Percentiles rank a stretch among this genome's conserved stretches.
Conservation (phyloP, 2,888 invertebrate genomes). For the Drosophila subquinaria region DNA sequence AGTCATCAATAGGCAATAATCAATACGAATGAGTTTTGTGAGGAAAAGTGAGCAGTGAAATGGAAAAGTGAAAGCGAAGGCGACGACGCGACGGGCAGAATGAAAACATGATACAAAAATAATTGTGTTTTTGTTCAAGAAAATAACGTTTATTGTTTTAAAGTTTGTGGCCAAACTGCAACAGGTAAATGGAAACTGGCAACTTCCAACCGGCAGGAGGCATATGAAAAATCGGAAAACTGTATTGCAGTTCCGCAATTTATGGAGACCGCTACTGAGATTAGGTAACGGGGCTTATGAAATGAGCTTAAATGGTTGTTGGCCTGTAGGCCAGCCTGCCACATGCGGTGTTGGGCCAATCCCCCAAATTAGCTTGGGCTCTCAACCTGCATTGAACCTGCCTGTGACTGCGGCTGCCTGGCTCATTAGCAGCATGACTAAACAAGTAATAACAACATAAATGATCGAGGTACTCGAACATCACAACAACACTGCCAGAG, state of each 20-base stretch:
- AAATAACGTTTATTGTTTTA: slow-evolving; percentile 62
- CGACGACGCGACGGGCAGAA: slow-evolving; percentile 44
- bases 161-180: slow-evolving; percentile 39
- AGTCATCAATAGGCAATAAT: slow-evolving; percentile 71
- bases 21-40: slow-evolving; percentile 61
- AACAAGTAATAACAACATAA: slow-evolving; percentile 63
- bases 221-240: slow-evolving; percentile 53
- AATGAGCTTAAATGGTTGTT: slow-evolving; percentile 39
- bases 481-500: slow-evolving; percentile 31
- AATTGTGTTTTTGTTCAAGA: slow-evolving; percentile 30
- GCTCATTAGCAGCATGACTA: slow-evolving; percentile 72
- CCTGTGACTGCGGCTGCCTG: slow-evolving; percentile 40
- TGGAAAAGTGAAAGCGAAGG: slow-evolving; percentile 75
- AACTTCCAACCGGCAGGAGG: slow-evolving; percentile 5
- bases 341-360: slow-evolving; percentile 54
- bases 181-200: background rate
- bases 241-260: slow-evolving; percentile 69
- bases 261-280: slow-evolving; percentile 40
- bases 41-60: slow-evolving; percentile 63
- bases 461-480: slow-evolving; percentile 43
- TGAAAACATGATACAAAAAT: slow-evolving; percentile 44
- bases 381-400: slow-evolving; percentile 51
- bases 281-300: slow-evolving; percentile 67
- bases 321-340: slow-evolving; percentile 33
- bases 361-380: slow-evolving; percentile 35